phyloP scores from a whole-genome alignment of 1,140 invertebrate genomes.

The Cherax quadricarinatus region DNA sequence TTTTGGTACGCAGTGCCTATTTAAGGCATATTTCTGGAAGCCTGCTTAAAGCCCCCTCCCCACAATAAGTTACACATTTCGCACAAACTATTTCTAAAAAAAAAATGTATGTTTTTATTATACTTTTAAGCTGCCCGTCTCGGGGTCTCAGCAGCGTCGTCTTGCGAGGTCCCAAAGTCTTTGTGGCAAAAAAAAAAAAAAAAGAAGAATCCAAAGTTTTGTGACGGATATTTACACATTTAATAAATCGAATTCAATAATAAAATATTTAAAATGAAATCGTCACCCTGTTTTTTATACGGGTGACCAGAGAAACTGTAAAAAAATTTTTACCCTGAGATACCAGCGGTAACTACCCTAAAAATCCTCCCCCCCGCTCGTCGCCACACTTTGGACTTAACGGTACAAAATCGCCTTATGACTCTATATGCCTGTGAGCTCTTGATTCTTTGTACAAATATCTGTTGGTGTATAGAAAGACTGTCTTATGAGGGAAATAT shows the following conservation, averaged over 20 bases:
- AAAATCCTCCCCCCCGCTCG: conserved; percentile 6
- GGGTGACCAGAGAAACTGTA: too few species aligned
- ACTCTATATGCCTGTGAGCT: conserved; percentile 68
- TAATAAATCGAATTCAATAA: background rate
- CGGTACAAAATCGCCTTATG: conserved; percentile 71
- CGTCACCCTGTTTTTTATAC: background rate
- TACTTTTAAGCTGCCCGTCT: background rate
- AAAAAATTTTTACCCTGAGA: too few species aligned
- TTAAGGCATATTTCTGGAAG: background rate
- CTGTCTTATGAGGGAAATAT: conserved; percentile 33
- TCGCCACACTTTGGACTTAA: conserved; percentile 66
- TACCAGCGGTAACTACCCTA: too few species aligned
- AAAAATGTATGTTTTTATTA: conserved; percentile 2
- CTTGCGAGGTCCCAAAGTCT: background rate
- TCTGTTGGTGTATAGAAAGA: conserved; percentile 59
- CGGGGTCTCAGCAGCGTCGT: background rate
- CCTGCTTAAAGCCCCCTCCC: conserved; percentile 16
- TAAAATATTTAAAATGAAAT: too few species aligned
- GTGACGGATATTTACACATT: background rate
- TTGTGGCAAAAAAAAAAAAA: background rate
- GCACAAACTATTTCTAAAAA: conserved; percentile 31
- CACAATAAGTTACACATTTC: conserved; percentile 31
- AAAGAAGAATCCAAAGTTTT: conserved; percentile 19
- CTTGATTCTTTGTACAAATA: conserved; percentile 69
- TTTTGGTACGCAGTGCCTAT: background rate